phyloP scores from a whole-genome alignment of 2,888 invertebrate genomes.

The Andrena hattorfiana region DNA sequence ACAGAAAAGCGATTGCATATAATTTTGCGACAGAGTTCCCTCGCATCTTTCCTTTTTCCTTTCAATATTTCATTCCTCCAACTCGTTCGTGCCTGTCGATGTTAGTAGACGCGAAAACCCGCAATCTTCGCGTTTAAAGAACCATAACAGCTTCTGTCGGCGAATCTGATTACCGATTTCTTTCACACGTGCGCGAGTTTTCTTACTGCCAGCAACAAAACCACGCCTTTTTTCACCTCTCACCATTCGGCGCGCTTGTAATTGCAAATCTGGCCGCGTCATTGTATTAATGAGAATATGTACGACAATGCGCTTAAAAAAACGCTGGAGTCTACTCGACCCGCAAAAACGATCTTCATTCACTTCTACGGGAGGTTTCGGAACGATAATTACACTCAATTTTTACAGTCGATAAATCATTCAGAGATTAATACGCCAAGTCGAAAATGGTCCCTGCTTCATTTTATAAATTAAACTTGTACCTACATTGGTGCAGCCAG shows the following conservation, averaged over 20 bases:
- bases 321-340: no score
- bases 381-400: no score
- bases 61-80: slow-evolving; percentile 7
- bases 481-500: no score
- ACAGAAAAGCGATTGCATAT: background rate
- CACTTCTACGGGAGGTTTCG: no score
- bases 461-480: no score
- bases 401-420: no score
- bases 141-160: slow-evolving; percentile 24
- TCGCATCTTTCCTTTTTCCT: background rate
- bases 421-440: no score
- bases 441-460: no score
- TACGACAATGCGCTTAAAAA: no score
- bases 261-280: slow-evolving; percentile 28
- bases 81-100: no score
- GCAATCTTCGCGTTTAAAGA: slow-evolving; percentile 36
- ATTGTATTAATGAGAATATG: slow-evolving; percentile 17
- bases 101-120: background rate
- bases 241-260: background rate
- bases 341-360: no score
- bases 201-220: slow-evolving; percentile 14
- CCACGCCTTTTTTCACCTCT: slow-evolving; percentile 19
- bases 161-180: slow-evolving; percentile 5
- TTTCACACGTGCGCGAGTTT: background rate
- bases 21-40: background rate